Base-by-base conservation (phyloP, 2,888 invertebrate genomes). In the Arctia plantaginis region DNA sequence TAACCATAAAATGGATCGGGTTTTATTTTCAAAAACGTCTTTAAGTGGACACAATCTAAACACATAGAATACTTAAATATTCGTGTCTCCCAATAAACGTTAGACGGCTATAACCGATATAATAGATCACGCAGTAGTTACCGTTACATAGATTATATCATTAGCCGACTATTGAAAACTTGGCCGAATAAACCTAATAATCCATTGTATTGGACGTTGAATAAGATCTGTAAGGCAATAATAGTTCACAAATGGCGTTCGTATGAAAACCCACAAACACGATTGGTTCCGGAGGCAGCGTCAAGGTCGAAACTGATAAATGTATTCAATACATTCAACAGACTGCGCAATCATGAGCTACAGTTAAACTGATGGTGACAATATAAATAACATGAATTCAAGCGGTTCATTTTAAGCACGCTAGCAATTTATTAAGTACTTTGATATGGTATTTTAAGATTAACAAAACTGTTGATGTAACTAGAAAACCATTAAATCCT, bases 291-390 rank as follows among this genome's bases (percentile, higher is more conserved):
- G 90, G 87, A 90, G 90, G 87, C 82, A 83, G 81, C 83, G 78
- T 86, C 94, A 95, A 95, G 95, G 95, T 86, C 89, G 87, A 71
- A 77, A 76, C 89, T 90, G 91, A 91, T 93, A 93, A 93, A 92
- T 90, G 86, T 88, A 92, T 88, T 90, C 89, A 89, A 86, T 89
- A 85, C 86, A 89, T 86, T 87, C 85, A 88, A 88, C 82, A 85
- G 84, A 83, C 83, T 88, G 89, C 88, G 89, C 88, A 90, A 87
- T 85, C 85, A 82, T 78, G 79, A 80, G 83, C 79, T 82, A 80
- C 87, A 87, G 86, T 84, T 84, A 82, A 80, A 83, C 77, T 85
- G 80, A 81, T 83, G 85, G 82, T 88, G 88, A 90, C 89, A 92
- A 92, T 92, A 88, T 79, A 88, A 83, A 88, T n/a, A n/a, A n/a